phyloP scores from a whole-genome alignment of 2,888 invertebrate species.

The Leptinotarsa tumamoca region DNA sequence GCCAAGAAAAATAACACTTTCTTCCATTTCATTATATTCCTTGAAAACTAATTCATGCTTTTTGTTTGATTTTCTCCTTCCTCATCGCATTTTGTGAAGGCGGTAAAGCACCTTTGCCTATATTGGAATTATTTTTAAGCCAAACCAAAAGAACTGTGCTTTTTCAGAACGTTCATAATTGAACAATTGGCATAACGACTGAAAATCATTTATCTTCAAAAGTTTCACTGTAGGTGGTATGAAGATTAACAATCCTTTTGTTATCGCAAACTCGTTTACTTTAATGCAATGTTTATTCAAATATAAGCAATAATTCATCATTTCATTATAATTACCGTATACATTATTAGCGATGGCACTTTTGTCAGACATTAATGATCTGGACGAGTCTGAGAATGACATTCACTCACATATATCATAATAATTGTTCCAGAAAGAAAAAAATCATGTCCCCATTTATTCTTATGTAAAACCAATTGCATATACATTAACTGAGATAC shows the following conservation, averaged over 20 bases:
- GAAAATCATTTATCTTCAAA: not conserved
- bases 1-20: too few relatives aligned
- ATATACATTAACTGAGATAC: slow-evolving; percentile 35
- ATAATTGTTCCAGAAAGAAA: slow-evolving; percentile 31
- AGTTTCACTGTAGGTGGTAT: not conserved
- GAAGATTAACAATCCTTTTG: slow-evolving; percentile 6
- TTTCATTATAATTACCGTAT: slow-evolving; percentile 16
- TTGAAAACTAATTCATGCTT: too few relatives aligned
- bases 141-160: too few relatives aligned
- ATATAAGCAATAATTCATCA: slow-evolving; percentile 18
- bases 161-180: too few relatives aligned
- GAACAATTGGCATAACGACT: too few relatives aligned
- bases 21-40: too few relatives aligned
- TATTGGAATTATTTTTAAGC: too few relatives aligned
- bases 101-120: too few relatives aligned
- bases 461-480: slow-evolving; percentile 39
- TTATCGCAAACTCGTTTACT: slow-evolving; percentile 6
- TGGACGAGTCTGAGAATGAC: slow-evolving; percentile 26
- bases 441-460: slow-evolving; percentile 35
- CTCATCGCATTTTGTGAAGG: too few relatives aligned
- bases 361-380: slow-evolving; percentile 27
- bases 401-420: slow-evolving; percentile 28
- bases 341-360: slow-evolving; percentile 25
- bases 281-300: slow-evolving; percentile 17
- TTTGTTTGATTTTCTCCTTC: too few relatives aligned